These are phyloP conservation scores for Zelostemma sp. DNA, from an alignment of 1,140 invertebrate genomes.

Conservation along the genomic window DNA sequence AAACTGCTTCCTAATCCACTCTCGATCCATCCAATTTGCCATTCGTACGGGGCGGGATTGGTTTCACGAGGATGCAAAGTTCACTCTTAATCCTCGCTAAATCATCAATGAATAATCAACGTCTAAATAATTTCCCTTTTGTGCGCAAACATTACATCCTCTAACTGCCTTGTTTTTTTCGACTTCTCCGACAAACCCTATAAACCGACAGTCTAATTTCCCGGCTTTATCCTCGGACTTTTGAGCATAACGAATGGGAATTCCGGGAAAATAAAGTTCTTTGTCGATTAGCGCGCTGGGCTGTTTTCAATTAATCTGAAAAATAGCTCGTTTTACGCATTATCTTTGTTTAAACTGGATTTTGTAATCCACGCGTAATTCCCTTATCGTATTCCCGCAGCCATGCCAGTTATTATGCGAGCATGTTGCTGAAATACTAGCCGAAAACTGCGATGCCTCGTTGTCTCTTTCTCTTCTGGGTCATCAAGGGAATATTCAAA, in stretches of 20 bases:
- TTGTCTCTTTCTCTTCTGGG: background rate
- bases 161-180: no score
- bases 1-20: constrained; percentile 33
- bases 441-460: constrained; percentile 12
- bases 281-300: background rate
- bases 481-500: constrained; percentile 2
- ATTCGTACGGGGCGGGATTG: constrained; percentile 12
- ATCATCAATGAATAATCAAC: constrained; percentile 14
- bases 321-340: constrained; percentile 11
- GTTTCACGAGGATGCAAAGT: constrained; percentile 19
- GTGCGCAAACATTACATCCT: no score
- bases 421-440: constrained; percentile 12
- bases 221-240: no score
- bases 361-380: constrained; percentile 17
- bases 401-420: constrained; percentile 4
- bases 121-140: no score
- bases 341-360: constrained; percentile 15
- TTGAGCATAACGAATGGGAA: no score
- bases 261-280: no score
- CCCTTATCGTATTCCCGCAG: constrained; percentile 15
- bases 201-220: no score
- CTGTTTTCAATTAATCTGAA: background rate
- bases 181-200: no score
- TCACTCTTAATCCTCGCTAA: constrained; percentile 21
- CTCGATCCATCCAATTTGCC: constrained; percentile 32